These are phyloP conservation scores for Ditylenchus weischeri DNA, from an alignment of 2,888 invertebrate genomes.

Conservation along the genomic window DNA sequence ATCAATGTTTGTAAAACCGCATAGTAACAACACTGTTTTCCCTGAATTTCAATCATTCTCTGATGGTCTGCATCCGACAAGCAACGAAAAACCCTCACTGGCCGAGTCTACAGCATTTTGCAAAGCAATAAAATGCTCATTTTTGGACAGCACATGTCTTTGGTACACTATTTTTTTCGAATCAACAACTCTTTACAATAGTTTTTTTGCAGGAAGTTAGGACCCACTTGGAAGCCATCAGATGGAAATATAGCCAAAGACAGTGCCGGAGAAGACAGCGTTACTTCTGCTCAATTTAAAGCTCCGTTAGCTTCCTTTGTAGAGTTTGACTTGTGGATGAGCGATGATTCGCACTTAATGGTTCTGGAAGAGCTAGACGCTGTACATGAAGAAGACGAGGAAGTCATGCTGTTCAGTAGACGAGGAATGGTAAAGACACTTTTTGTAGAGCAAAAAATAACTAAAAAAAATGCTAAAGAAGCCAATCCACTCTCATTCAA, in stretches of 20 bases:
- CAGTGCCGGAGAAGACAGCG: slow-evolving; percentile 18
- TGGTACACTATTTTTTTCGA: slow-evolving; percentile 11
- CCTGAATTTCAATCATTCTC: slow-evolving; percentile 23
- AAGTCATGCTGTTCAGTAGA: slow-evolving; percentile 6
- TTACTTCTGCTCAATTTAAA: slow-evolving; percentile 27
- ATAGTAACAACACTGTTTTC: not conserved
- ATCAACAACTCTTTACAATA: not conserved
- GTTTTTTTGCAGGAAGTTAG: slow-evolving; percentile 25
- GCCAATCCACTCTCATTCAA: too few relatives aligned
- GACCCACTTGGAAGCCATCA: slow-evolving; percentile 26
- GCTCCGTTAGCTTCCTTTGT: slow-evolving; percentile 31
- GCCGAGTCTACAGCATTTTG: slow-evolving; percentile 20
- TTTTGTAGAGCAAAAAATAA: too few relatives aligned
- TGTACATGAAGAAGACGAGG: not conserved
- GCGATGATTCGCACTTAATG: slow-evolving; percentile 13
- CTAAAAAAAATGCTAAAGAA: too few relatives aligned
- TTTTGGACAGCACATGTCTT: slow-evolving; percentile 25
- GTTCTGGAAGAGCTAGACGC: slow-evolving; percentile 3
- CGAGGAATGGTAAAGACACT: slow-evolving; percentile 5
- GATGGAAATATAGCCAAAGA: slow-evolving; percentile 37
- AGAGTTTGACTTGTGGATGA: slow-evolving; percentile 38
- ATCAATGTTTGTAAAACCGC: too few relatives aligned
- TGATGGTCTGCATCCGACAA: not conserved
- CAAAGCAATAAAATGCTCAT: slow-evolving; percentile 34
- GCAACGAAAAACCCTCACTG: not conserved